phyloP scores from a whole-genome alignment of 1,140 invertebrate species.

The Protaetia brevitarsis region DNA sequence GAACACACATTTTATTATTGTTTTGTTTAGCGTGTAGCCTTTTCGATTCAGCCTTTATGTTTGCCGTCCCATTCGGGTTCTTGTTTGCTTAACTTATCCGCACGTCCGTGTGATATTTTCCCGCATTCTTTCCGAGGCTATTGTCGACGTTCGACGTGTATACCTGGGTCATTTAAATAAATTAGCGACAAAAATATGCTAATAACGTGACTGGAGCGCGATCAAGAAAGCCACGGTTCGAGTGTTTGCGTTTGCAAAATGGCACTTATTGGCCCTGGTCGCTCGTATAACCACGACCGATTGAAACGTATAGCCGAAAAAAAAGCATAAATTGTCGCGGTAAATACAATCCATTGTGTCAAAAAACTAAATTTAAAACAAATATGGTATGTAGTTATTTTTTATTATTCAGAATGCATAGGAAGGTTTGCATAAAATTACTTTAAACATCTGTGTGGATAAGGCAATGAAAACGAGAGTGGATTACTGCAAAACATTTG shows the following conservation, averaged over 20 bases:
- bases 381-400: no score
- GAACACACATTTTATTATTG: slow-evolving; percentile 12
- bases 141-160: slow-evolving; percentile 6
- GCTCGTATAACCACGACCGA: no score
- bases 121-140: neutral
- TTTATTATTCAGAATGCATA: no score
- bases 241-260: neutral
- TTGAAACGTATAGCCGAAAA: slow-evolving; percentile 10
- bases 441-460: no score
- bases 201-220: slow-evolving; percentile 21
- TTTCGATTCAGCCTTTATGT: neutral
- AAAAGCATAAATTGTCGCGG: no score
- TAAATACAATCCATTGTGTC: no score
- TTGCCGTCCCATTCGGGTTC: neutral
- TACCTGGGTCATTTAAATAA: slow-evolving; percentile 30
- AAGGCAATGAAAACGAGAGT: no score
- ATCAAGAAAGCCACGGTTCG: neutral
- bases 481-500: no score
- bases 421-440: no score
- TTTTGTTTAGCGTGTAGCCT: neutral
- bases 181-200: slow-evolving; percentile 30
- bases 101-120: slow-evolving; percentile 5
- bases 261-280: no score
- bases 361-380: no score
- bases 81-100: slow-evolving; percentile 12